A percentile compares a stretch with the other conserved stretches of the same genome.
These are phyloP conservation scores for Gymnocypris eckloni DNA, from an alignment of 2,797 vertebrate species.

Conservation along the genomic window DNA sequence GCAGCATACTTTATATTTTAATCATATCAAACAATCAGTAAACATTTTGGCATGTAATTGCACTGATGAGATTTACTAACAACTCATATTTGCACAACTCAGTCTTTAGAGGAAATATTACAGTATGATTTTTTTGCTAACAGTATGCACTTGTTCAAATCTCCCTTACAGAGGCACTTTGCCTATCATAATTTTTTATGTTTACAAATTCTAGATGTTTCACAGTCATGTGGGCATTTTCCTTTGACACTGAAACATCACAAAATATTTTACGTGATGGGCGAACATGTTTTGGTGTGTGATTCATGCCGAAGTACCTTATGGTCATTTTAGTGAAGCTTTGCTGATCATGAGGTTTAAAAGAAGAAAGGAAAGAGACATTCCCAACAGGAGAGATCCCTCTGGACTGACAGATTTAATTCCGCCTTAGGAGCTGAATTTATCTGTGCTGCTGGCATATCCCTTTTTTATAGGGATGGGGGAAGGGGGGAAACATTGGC, in stretches of 20 bases:
- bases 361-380: conserved; percentile 41
- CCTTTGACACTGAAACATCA: conserved; percentile 7
- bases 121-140: not conserved
- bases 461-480: conserved; percentile 14
- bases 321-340: conserved; percentile 46
- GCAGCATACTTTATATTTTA: not conserved
- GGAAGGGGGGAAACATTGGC: conserved; percentile 34
- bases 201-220: conserved; percentile 17
- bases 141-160: not conserved
- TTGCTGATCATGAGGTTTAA: conserved; percentile 33
- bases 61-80: not conserved
- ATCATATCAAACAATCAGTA: not conserved
- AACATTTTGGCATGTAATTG: not conserved
- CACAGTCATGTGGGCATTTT: not conserved
- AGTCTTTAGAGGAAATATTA: conserved; percentile 14
- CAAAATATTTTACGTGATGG: conserved; percentile 23
- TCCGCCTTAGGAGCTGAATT: conserved; percentile 49
- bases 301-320: conserved; percentile 34
- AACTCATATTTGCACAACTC: conserved; percentile 21
- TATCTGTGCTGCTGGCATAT: conserved; percentile 51
- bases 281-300: conserved; percentile 39
- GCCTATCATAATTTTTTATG: not conserved
- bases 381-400: conserved; percentile 51
- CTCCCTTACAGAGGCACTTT: not conserved
- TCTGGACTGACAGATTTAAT: conserved; percentile 55